Percentiles rank a stretch among this genome's conserved stretches.
These are phyloP conservation scores for Venturia canescens DNA, from an alignment of 1,140 invertebrate species.

Conservation along the genomic window DNA sequence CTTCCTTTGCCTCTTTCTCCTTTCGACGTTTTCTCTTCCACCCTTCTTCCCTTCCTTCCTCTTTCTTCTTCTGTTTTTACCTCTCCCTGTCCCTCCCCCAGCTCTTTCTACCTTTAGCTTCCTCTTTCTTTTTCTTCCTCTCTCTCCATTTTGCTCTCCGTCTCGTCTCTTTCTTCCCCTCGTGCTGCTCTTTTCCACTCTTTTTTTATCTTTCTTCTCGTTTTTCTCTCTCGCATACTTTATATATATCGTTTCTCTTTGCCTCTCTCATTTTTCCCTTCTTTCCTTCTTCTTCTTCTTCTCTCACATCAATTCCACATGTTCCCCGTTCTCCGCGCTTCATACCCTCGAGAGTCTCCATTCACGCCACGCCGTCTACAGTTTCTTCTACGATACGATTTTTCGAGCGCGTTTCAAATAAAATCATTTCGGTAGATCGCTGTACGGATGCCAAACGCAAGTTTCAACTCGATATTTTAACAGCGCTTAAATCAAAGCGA, in stretches of 20 bases:
- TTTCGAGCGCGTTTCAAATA: too few relatives aligned
- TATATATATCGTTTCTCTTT: conserved; percentile 19
- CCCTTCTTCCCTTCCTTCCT: conserved; percentile 46
- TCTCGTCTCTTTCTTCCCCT: conserved; percentile 43
- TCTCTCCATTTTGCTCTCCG: conserved; percentile 24
- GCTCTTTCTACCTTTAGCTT: conserved; percentile 53
- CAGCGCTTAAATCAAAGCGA: too few relatives aligned
- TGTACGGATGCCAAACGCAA: too few relatives aligned
- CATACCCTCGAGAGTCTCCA: not conserved
- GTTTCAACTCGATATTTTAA: too few relatives aligned
- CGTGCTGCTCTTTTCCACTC: conserved; percentile 18
- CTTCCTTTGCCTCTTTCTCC: too few relatives aligned
- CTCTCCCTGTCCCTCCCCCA: conserved; percentile 66
- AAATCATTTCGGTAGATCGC: too few relatives aligned
- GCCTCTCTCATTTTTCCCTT: conserved; percentile 22
- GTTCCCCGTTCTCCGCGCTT: conserved; percentile 8
- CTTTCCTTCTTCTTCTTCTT: conserved; percentile 23
- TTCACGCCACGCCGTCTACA: conserved; percentile 5
- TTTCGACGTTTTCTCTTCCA: conserved; percentile 28
- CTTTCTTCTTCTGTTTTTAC: conserved; percentile 59
- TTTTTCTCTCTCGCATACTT: conserved; percentile 7
- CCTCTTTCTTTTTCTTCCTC: conserved; percentile 45
- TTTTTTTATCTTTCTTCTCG: conserved; percentile 39
- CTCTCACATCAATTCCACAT: conserved; percentile 46
- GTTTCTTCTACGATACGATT: not conserved